These are phyloP conservation scores for Halichoerus grypus DNA, from an alignment of 2,113 vertebrate species.

Conservation along the genomic window DNA sequence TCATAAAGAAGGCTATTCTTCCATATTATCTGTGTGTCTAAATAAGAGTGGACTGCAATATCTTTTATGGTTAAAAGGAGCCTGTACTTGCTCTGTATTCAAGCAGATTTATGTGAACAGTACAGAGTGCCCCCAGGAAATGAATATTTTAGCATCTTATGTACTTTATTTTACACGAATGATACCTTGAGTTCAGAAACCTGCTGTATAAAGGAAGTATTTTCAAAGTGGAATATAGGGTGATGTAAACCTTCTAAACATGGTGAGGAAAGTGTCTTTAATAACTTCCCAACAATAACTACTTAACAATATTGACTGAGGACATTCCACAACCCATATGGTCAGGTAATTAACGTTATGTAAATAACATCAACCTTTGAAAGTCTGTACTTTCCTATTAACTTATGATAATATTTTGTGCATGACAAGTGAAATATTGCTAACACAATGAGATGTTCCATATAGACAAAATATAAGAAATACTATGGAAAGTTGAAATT, in stretches of 20 bases:
- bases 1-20: constrained; percentile 81
- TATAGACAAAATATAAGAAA: neutral
- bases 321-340: neutral
- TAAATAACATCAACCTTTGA: neutral
- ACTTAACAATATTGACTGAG: neutral
- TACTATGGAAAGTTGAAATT: neutral
- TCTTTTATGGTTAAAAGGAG: constrained; percentile 78
- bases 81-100: neutral
- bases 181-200: neutral
- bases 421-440: neutral
- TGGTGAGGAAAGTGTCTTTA: neutral
- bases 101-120: neutral
- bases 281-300: neutral
- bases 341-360: neutral
- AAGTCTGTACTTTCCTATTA: neutral
- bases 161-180: neutral
- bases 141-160: neutral
- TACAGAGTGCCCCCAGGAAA: neutral
- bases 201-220: neutral
- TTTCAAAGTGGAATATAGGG: neutral
- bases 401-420: neutral
- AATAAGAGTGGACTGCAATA: constrained; percentile 75
- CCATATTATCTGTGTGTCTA: constrained; percentile 81
- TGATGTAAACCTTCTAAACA: neutral
- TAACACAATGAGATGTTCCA: neutral